phyloP scores from a whole-genome alignment of 53 echinoderm and acorn worm genomes.

The Actinopyga echinites region DNA sequence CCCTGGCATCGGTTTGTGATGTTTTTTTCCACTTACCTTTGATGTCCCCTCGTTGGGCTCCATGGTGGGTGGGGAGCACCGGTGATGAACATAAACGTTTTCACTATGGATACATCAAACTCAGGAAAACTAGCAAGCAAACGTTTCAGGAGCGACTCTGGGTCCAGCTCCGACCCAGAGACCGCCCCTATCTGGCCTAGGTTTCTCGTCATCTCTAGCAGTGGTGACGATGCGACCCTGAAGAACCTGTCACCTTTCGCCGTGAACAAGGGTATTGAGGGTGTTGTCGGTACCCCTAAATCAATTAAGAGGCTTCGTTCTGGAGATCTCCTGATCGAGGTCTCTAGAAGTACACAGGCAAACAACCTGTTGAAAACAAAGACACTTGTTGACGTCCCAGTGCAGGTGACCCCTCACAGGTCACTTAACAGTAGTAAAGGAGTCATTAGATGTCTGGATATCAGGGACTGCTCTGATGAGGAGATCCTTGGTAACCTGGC shows the following conservation, averaged over 20 bases:
- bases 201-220: neutral
- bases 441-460: neutral
- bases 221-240: neutral
- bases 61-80: conserved; percentile 50
- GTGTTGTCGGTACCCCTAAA: neutral
- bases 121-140: neutral
- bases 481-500: conserved; percentile 1
- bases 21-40: conserved; percentile 7
- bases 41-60: conserved; percentile 37
- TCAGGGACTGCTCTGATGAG: neutral
- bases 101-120: conserved; percentile 16
- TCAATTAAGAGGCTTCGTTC: neutral
- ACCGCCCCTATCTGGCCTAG: neutral
- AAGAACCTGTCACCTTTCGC: neutral
- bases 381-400: neutral
- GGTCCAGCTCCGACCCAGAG: neutral
- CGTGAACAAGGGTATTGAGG: neutral
- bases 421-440: neutral
- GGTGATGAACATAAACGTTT: neutral
- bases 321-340: neutral
- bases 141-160: conserved; percentile 17
- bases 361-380: neutral
- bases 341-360: neutral
- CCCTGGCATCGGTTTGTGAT: conserved; percentile 9
- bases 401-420: neutral